Base-by-base conservation (phyloP, 2,888 invertebrate species). In the Bibio marci region DNA sequence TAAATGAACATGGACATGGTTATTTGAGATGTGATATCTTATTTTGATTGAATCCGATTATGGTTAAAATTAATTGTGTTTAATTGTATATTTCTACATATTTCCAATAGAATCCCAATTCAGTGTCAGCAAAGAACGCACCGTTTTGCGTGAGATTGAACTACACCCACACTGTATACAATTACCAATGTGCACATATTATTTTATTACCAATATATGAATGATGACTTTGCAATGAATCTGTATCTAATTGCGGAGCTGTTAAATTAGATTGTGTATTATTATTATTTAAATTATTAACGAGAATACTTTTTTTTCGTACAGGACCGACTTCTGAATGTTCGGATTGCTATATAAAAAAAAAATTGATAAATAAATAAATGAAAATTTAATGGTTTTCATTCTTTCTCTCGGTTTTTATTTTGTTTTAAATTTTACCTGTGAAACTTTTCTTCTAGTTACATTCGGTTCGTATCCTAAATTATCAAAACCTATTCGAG, bases 301-400 rank as follows among this genome's bases (percentile, higher is more conserved):
- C 71, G 39, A 79, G 63, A 52, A 78, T 78, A 55, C 79, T 78
- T 55, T 78, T 78, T 46, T 76, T 72, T 49, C 79, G 66, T 41
- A 73, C 72, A 14, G 79, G 78, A 14, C 77, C 79, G 46, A 75
- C 70, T 55, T 74, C 73, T 37, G 67, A 55, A 47, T 69, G 67
- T 53, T 72, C 70, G 30, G 71, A 65, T 37, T 68, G 65, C 50
- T 69, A 57, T 3, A 57, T 56, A 39, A 7, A 28, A 39, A 33
- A 17, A 35, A 36, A 37, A 32, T 34, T 26, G 40, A 33, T 35
- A 43, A 43, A 44, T 43, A 12, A 66, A 65, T 40, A 63, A 49
- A 42, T 63, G 58, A 45, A 65, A 65, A 64, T 66, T 66, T 63
- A n/a, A n/a, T n/a, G n/a, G n/a, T n/a, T n/a, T n/a, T n/a, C n/a